These are phyloP conservation scores for Nettapus auritus DNA, from an alignment of 2,113 vertebrate species.

Conservation along the genomic window DNA sequence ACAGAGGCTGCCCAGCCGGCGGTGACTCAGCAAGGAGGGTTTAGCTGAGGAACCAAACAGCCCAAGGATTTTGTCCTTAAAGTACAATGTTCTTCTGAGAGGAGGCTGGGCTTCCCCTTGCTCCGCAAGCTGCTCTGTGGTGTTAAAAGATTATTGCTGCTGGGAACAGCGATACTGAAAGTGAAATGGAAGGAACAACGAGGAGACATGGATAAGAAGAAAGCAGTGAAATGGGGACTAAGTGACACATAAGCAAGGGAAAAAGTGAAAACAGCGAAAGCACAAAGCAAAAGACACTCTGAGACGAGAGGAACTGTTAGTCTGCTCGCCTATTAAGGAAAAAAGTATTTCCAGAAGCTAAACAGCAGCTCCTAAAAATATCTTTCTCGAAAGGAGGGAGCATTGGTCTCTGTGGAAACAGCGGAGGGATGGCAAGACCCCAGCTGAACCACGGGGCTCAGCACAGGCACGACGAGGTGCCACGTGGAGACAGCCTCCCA, in stretches of 20 bases:
- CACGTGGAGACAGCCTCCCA: background rate
- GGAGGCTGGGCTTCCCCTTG: background rate
- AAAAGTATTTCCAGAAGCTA: slow-evolving; percentile 29
- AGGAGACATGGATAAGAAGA: background rate
- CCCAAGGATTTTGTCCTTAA: background rate
- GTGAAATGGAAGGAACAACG: background rate
- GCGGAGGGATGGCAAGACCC: background rate
- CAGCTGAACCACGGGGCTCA: too few species aligned
- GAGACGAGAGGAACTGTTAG: background rate
- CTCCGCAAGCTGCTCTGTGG: background rate
- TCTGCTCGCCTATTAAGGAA: slow-evolving; percentile 51
- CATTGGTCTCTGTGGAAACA: slow-evolving; percentile 60
- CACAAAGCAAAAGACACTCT: background rate
- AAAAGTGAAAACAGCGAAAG: background rate
- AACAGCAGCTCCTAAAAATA: slow-evolving; percentile 64
- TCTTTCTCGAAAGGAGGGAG: slow-evolving; percentile 7
- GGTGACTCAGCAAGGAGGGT: background rate
- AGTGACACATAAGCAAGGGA: background rate
- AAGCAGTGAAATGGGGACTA: background rate
- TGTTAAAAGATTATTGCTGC: background rate
- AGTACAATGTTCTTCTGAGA: background rate
- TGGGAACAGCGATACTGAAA: background rate
- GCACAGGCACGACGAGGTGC: background rate
- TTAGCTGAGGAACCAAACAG: background rate
- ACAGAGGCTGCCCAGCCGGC: background rate